These are phyloP conservation scores for Isichthys henryi DNA, from an alignment of 2,113 vertebrate genomes.

Conservation along the genomic window DNA sequence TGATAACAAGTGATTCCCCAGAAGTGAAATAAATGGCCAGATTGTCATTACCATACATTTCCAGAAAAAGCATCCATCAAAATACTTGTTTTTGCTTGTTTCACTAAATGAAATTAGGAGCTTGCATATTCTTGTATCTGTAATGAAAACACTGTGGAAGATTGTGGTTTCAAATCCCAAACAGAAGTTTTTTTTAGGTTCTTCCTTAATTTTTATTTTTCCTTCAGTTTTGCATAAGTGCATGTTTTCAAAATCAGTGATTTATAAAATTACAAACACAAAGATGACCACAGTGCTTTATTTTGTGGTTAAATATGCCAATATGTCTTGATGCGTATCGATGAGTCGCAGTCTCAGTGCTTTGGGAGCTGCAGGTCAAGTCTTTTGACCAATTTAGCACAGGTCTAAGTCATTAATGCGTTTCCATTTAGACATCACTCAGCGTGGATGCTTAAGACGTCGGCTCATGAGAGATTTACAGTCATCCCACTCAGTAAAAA, in stretches of 20 bases:
- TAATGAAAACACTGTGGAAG: background rate
- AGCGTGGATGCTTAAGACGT: background rate
- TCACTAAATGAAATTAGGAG: background rate
- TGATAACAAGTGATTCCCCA: background rate
- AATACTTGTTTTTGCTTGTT: background rate
- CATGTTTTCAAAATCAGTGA: background rate
- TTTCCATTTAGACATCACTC: background rate
- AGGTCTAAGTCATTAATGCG: background rate
- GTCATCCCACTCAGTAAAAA: background rate
- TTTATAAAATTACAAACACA: background rate
- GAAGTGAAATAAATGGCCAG: background rate
- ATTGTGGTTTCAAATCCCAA: background rate
- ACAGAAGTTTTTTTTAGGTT: background rate
- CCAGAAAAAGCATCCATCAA: background rate
- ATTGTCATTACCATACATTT: background rate
- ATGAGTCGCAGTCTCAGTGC: background rate
- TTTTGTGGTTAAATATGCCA: background rate
- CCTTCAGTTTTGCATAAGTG: background rate
- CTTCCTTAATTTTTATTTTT: background rate
- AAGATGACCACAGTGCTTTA: background rate
- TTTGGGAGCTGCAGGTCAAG: background rate
- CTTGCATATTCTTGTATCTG: background rate
- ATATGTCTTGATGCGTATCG: background rate
- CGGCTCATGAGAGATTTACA: background rate
- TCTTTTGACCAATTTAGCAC: background rate